Evolutionary conservation across 1,140 invertebrate species (phyloP).

Genomic region (Drosophila yakuba): DNA sequence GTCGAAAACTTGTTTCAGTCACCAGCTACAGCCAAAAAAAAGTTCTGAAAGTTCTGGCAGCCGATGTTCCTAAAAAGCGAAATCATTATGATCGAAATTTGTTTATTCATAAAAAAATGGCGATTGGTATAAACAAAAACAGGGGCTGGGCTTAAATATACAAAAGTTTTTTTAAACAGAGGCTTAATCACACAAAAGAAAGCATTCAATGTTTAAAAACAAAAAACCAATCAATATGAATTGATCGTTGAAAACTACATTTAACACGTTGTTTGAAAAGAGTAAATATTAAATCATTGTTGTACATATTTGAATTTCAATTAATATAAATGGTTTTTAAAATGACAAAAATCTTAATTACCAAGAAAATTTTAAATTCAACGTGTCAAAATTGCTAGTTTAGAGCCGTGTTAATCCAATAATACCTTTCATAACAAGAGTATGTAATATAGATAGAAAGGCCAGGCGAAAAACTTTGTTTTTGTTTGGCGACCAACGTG

Average conservation of each 20-base stretch:
- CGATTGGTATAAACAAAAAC: neutral
- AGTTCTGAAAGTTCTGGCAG: conserved; percentile 35
- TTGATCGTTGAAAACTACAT: neutral
- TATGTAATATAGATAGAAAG: conserved; percentile 20
- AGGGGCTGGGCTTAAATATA: neutral
- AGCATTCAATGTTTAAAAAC: neutral
- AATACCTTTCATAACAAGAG: conserved; percentile 16
- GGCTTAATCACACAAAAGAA: neutral
- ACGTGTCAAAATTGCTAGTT: neutral
- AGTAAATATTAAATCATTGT: neutral
- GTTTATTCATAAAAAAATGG: neutral
- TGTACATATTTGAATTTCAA: neutral
- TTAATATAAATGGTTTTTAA: conserved; percentile 7
- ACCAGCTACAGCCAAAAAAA: conserved; percentile 37
- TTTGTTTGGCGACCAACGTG: conserved; percentile 41
- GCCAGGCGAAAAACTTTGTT: conserved; percentile 27
- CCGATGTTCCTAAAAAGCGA: conserved; percentile 24
- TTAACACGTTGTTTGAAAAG: neutral
- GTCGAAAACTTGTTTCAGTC: conserved; percentile 56
- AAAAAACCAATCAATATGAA: neutral
- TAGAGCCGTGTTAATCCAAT: conserved; percentile 13
- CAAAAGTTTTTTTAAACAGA: neutral
- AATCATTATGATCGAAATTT: neutral
- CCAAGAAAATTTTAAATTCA: neutral
- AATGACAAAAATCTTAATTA: neutral